Evolutionary conservation across 2,113 vertebrate species (phyloP), one percentile per base, ranked within the genome.

Genomic region (Myotis yumanensis): DNA sequence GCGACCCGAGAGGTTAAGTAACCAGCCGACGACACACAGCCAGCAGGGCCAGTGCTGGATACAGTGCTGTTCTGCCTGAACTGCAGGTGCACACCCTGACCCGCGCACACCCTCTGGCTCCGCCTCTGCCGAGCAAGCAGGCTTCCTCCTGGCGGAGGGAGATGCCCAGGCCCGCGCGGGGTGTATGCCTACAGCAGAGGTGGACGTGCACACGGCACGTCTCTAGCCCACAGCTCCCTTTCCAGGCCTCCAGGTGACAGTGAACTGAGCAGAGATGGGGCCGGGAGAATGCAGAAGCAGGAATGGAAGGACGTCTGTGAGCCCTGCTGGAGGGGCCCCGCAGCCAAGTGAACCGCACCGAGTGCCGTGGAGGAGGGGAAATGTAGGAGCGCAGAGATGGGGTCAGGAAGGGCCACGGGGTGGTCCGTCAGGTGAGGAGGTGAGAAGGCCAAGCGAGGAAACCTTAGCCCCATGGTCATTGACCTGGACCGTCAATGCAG

Each of bases 321-420:
- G 68, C n/a, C 11, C 22, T 15, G 66, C n/a, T 0, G 1, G 51
- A 11, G 62, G 20, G 11, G 48, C 52, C 86, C 86, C 14, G 5
- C 12, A 2, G 30, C 12, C 40, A 3, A 23, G 37, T 23, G 40
- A 46, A 18, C 30, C 3, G 5, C 3, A 2, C 22, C 0, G 5
- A 48, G 72, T 5, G 72, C 72, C 7, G 6, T 11, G 43, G 32
- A 66, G 22, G 32, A 25, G 35, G 51, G 30, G 10, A n/a, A 16
- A n/a, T 17, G n/a, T 1, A 20, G n/a, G 43, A 66, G 11, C 14
- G 17, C 30, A 28, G n/a, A 22, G n/a, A 51, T 1, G 69, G 51
- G 40, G 48, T 25, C 22, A 30, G 37, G 69, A 9, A 59, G 40
- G 85, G 85, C 15, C 14, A 15, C 0, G 14, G 22, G 32, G 43